Base-by-base conservation (phyloP, 2,797 vertebrate species). In the Parotocinclus haroldoi region DNA sequence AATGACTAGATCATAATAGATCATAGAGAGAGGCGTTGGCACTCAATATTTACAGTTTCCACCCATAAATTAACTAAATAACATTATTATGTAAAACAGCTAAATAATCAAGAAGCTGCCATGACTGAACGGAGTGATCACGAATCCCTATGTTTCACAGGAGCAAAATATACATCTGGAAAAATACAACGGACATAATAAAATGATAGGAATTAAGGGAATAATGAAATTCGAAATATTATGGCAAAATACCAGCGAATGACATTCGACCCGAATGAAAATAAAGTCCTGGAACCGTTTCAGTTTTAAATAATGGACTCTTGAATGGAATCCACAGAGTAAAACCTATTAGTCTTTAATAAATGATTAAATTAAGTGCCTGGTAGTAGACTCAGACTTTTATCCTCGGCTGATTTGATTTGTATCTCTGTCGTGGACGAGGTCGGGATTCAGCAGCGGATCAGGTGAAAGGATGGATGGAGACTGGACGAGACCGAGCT, bases 331-430 rank as follows among this genome's bases (percentile, higher is more conserved):
- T 11, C 45, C n/a, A 6, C 45, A 12, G 45, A 11, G 12, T 46
- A 46, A 46, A 46, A 46, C n/a, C 11, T 46, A 46, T 46, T 46
- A 46, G 45, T 11, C 45, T 46, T 46, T n/a, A 46, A 46, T 46
- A 46, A 46, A 46, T 46, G 45, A 46, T 46, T 46, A 46, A 46
- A 46, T 46, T 12, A 46, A 46, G 45, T 11, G 45, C 45, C 10
- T 46, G 45, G 45, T 46, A 13, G 9, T 44, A n/a, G 45, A 11
- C 11, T 46, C 45, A 46, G 57, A 18, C 42, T 27, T 46, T 59
- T 59, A 16, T 12, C 13, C 40, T 3, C 39, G 40, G 17, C 42
- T 45, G 17, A 13, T 27, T 36, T 19, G 42, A 58, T 45, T 58
- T 58, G 11, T 36, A 36, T 49, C 45, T n/a, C 11, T 46, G 45